Base-by-base conservation (phyloP, 2,113 vertebrate species). In the Bujurquina vittata region DNA sequence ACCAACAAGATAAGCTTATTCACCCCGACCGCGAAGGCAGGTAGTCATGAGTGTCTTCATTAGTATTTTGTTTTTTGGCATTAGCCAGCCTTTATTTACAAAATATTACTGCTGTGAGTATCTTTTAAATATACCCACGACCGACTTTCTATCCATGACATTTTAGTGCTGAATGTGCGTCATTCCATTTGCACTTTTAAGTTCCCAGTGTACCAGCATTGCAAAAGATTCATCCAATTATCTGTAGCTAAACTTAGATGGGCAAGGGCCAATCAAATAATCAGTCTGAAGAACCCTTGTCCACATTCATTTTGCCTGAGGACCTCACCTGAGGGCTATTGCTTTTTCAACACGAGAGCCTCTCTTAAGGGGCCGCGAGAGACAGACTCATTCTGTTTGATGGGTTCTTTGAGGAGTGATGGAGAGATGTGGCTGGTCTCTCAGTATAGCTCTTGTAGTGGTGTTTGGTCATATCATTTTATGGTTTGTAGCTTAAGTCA, bases 191-290 rank as follows among this genome's bases (percentile, higher is more conserved):
- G 55, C 46, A 35, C 33, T 81, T 46, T 31, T 65, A 60, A 80
- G 62, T 69, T 11, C 10, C 12, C 77, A 11, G 7, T 12, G 75
- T 87, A 75, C 54, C 61, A n/a, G 23, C 12, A 2, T 76, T 77
- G 67, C 5, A 23, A 46, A 84, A 82, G 81, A 84, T 76, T 14
- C 60, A 20, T 81, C 81, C 88, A 92, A 84, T 92, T 88, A 92
- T 80, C 79, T 31, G 73, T 67, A 84, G 89, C 65, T 80, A 83
- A 84, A 83, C 63, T 88, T 79, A 76, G 65, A 88, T 12, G 75
- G 43, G 57, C 29, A 23, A 82, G 78, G 80, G 75, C 80, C 87
- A 90, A 93, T 93, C 87, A 92, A 87, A 86, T 89, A 84, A 93
- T 93, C 92, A 89, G 63, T 43, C 35, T 85, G 63, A 84, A 91